Evolutionary conservation across 2,797 vertebrate species (phyloP), one percentile per base, ranked within the genome.

Genomic region (Manis pentadactyla): DNA sequence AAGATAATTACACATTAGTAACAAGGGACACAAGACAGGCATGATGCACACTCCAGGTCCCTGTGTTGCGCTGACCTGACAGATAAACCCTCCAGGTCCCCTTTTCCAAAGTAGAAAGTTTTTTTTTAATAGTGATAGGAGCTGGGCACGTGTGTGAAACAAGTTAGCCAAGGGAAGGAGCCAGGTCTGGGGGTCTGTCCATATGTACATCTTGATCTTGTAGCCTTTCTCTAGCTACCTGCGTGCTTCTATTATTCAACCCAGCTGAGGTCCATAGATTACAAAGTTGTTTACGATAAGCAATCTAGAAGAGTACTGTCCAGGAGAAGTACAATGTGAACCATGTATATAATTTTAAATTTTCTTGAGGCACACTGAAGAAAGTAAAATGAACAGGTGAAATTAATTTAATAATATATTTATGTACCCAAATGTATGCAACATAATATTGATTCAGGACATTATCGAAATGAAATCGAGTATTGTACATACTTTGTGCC

Each of bases 41-140:
- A 3, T 6, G 1, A 31, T 0, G 4, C 2, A 1, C 7, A 6
- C 0, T 29, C n/a, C 63, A 31, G 0, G 0, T 53, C 25, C 8
- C 0, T 31, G 2, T 27, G 59, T 29, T n/a, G 25, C 8, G 2
- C 59, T 63, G 3, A 14, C 8, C 19, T 13, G 12, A 71, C 27
- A 68, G 23, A 59, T 7, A 7, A 1, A 8, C 1, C 17, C 10
- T 23, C 14, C 9, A 15, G 18, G 23, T 25, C 7, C 21, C 51
- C 1, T 17, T 3, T 57, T 31, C 34, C 34, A 66, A n/a, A 27
- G 21, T 9, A 68, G 51, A 18, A 61, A 59, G 23, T 3, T 14
- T 13, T 14, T 4, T 2, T 77, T 75, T 91, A 78, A 23, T 5
- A 77, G 23, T 34, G 63, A 15, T 13, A 42, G 86, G 34, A 37